Base-by-base conservation (phyloP, 2,888 invertebrate genomes). In the Drosophila ochracea region DNA sequence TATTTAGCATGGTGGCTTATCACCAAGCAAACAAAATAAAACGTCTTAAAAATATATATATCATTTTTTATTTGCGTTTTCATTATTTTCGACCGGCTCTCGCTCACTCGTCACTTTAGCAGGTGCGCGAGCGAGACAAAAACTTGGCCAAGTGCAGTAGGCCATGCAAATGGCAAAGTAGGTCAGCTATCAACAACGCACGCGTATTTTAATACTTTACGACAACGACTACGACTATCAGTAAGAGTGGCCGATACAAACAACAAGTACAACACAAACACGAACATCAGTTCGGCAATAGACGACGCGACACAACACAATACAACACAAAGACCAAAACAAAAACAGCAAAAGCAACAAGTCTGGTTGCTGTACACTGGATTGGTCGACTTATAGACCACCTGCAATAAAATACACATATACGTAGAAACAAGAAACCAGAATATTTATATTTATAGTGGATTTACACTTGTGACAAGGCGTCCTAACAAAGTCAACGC, bases 61-160 rank as follows among this genome's bases (percentile, higher is more conserved):
- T 33, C 37, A 61, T 60, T 53, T 68, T 69, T 58, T 69, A 54
- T 72, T 21, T 47, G 21, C 47, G 47, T 63, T 67, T 75, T 74
- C 41, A 54, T 68, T 67, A 61, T 55, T 50, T 59, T 52, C 37
- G 37, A 33, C 62, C 54, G 49, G 41, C 68, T 72, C 66, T 73
- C 60, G 64, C 62, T 73, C 67, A 47, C 67, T 66, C 64, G 35
- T 25, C 52, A 31, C 13, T 33, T 37, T 13, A 16, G 30, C 66
- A 61, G 67, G 54, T 47, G 79, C 33, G 74, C 28, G 82, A 92
- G 83, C 73, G 91, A 89, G 90, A 92, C 89, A 90, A 91, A 93
- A 93, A 93, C 92, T 93, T 93, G 93, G 93, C 92, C 93, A 93
- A 93, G 93, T 93, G 93, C 93, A 93, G 93, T 93, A 93, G 93